A percentile compares a stretch with the other conserved stretches of the same genome.
phyloP scores from a whole-genome alignment of 1,140 invertebrate genomes.

The Ericerus pela region DNA sequence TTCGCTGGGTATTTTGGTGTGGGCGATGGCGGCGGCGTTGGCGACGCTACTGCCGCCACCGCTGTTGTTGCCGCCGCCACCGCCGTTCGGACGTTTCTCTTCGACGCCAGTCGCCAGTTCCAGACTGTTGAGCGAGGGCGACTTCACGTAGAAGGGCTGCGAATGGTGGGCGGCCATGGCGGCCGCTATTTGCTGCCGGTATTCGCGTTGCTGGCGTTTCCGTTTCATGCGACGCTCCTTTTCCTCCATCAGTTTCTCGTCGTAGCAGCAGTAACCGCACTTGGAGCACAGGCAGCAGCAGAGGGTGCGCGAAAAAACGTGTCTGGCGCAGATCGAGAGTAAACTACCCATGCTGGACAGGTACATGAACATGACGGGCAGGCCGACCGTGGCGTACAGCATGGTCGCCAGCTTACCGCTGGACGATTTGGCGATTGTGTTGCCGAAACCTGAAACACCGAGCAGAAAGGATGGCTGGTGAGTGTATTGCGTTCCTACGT shows the following conservation, averaged over 20 bases:
- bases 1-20: constrained; percentile 28
- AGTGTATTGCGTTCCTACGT: too few species aligned
- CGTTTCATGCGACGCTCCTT: constrained; percentile 60
- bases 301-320: constrained; percentile 65
- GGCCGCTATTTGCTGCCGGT: constrained; percentile 35
- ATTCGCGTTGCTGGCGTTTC: constrained; percentile 57
- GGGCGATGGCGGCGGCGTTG: constrained; percentile 16
- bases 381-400: constrained; percentile 75
- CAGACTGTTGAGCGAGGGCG: constrained; percentile 18
- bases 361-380: constrained; percentile 79
- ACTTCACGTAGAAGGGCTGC: constrained; percentile 61
- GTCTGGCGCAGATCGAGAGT: constrained; percentile 66
- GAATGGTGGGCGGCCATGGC: constrained; percentile 45
- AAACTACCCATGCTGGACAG: constrained; percentile 68
- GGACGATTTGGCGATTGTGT: constrained; percentile 48
- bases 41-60: constrained; percentile 9
- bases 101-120: constrained; percentile 14
- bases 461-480: too few species aligned
- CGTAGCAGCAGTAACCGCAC: constrained; percentile 71
- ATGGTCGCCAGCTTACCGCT: constrained; percentile 73
- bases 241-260: constrained; percentile 59
- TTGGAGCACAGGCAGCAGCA: constrained; percentile 71
- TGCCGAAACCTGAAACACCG: constrained; percentile 60
- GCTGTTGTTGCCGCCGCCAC: constrained; percentile 32
- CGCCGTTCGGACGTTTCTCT: constrained; percentile 15